Base-by-base conservation (phyloP, 1,140 invertebrate genomes). In the Anoplophora glabripennis region DNA sequence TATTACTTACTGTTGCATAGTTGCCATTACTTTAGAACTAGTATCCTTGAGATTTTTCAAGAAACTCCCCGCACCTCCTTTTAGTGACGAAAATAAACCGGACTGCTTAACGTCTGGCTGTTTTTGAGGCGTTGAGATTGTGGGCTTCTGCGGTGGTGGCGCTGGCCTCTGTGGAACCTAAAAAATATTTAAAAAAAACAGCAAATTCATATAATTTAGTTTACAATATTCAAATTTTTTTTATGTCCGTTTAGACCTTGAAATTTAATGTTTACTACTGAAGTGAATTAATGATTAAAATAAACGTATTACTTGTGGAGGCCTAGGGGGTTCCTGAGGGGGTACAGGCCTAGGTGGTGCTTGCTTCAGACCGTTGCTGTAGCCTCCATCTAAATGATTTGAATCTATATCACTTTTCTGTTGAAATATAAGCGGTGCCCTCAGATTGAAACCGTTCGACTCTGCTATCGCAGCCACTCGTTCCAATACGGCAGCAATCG, bases 21-120 rank as follows among this genome's bases (percentile, higher is more conserved):
- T 92, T 72, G 96, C 93, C 86, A 98, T 96, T 11, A 98, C 92
- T 84, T 96, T 96, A 12, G 87, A 89, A 7, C 94, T 96, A 1
- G 94, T 96, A 71, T 98, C 96, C 75, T 96, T 96, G 11, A 98
- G 80, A 74, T 97, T 97, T 66, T 95, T 95, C 40, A 98, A 79
- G 64, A 94, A 87, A 69, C 85, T 92, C 12, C 90, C 91, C 34
- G 91, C 90, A 42, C 89, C 90, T 21, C 90, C 91, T 68, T 84
- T 86, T 3, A 94, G 79, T 0, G 89, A 90, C 9, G 89, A 92
- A 69, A 94, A 90, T 10, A 93, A 72, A 28, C 89, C 86, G 12
- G 45, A 71, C 40, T 71, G 64, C 49, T 66, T 68, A 5, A 14
- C 40, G 40, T 66, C 66, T 5, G 69, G 57, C 28, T 70, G 71